Evolutionary conservation across 2,888 invertebrate genomes (phyloP).

Genomic region (Norana najaformis): DNA sequence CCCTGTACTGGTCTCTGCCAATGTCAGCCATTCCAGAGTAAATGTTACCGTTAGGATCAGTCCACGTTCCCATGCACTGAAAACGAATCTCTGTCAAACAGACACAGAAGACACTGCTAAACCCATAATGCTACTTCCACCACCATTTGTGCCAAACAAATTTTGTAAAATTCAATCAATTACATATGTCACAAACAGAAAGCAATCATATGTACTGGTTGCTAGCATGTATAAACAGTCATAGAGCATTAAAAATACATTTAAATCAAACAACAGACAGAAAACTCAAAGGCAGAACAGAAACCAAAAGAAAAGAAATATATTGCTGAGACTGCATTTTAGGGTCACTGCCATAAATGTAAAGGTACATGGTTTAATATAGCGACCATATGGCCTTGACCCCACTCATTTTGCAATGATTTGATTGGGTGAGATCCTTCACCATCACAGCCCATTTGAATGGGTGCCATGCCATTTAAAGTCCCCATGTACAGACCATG

Average conservation of each 20-base stretch:
- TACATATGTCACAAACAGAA: neutral
- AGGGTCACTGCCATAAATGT: too few relatives aligned
- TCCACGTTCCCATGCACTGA: conserved; percentile 62
- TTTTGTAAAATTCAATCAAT: neutral
- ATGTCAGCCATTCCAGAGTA: conserved; percentile 96
- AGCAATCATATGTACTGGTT: neutral
- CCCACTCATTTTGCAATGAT: too few relatives aligned
- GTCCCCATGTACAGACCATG: too few relatives aligned
- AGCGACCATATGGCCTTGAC: too few relatives aligned
- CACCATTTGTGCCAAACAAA: neutral
- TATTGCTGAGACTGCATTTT: neutral
- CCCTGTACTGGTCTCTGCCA: conserved; percentile 90
- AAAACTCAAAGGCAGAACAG: neutral
- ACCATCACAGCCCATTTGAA: too few relatives aligned
- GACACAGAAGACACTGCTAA: neutral
- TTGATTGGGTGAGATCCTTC: too few relatives aligned
- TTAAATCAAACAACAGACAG: neutral
- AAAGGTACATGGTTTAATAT: too few relatives aligned
- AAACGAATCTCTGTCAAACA: conserved; percentile 54
- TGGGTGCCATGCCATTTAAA: too few relatives aligned
- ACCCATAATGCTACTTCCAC: neutral
- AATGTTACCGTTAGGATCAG: conserved; percentile 71
- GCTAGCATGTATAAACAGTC: too few relatives aligned
- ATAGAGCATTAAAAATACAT: too few relatives aligned
- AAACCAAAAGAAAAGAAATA: neutral